Evolutionary conservation across 2,888 invertebrate genomes (phyloP).

Genomic region (Sphaerophoria rueppellii): DNA sequence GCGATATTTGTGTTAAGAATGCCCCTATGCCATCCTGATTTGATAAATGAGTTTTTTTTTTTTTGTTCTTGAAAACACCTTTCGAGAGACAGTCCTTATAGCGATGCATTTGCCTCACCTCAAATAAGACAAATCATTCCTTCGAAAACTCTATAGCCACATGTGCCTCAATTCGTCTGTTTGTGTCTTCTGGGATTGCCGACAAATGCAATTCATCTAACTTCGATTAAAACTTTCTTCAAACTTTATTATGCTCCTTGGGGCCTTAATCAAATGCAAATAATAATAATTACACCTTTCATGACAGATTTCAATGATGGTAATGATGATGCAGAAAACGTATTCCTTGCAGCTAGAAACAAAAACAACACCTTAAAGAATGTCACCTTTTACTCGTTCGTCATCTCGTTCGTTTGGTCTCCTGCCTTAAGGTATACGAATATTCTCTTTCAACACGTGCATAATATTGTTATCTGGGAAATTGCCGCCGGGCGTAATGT

Average conservation of each 20-base stretch:
- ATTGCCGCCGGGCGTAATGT: background rate
- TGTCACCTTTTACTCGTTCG: background rate
- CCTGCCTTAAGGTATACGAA: slow-evolving; percentile 5
- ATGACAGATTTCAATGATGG: slow-evolving; percentile 1
- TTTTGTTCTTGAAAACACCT: too few species aligned
- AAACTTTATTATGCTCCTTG: background rate
- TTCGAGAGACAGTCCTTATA: too few species aligned
- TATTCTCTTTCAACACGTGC: slow-evolving; percentile 13
- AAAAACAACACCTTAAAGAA: slow-evolving; percentile 1
- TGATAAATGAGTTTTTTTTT: too few species aligned
- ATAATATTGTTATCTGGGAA: slow-evolving; percentile 21
- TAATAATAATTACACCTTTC: slow-evolving; percentile 1
- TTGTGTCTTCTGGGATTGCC: background rate
- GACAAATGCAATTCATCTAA: background rate
- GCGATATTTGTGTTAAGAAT: too few species aligned
- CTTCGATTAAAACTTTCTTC: slow-evolving; percentile 14
- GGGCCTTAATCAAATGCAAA: slow-evolving; percentile 4
- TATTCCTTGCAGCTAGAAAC: background rate
- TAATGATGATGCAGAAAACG: slow-evolving; percentile 9
- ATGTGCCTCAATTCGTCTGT: background rate
- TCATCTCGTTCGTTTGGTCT: background rate
- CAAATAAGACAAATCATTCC: too few species aligned
- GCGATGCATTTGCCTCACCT: too few species aligned
- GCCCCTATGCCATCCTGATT: too few species aligned
- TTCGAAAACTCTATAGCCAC: background rate